A percentile compares a stretch with the other conserved stretches of the same genome.
phyloP scores from a whole-genome alignment of 2,888 invertebrate genomes.

The Pyrgus malvae region DNA sequence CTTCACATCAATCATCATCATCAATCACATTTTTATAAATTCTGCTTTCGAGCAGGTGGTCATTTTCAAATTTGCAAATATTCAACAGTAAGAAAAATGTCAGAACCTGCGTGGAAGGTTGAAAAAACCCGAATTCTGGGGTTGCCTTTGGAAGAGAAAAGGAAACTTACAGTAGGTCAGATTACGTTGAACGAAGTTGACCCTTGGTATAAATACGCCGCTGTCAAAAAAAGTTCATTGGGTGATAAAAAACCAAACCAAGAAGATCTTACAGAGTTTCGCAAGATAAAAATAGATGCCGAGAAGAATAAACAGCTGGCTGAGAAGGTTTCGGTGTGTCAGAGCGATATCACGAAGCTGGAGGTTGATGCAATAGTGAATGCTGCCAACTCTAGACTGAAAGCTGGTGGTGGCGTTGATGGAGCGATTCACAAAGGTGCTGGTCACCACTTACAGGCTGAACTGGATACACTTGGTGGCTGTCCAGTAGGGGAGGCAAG shows the following conservation, averaged over 20 bases:
- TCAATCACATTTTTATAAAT: too few species aligned
- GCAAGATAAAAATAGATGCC: conserved; percentile 54
- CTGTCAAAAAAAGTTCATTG: conserved; percentile 52
- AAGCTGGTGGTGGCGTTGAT: conserved; percentile 94
- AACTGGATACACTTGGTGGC: conserved; percentile 87
- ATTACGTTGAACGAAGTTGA: conserved; percentile 70
- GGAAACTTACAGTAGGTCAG: conserved; percentile 69
- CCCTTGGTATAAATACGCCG: conserved; percentile 80
- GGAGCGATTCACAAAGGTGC: conserved; percentile 94
- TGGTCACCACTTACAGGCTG: conserved; percentile 84
- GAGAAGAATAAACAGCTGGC: conserved; percentile 68
- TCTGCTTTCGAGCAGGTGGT: too few species aligned
- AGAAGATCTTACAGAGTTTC: conserved; percentile 60
- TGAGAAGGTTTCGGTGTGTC: conserved; percentile 85
- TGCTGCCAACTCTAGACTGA: conserved; percentile 89
- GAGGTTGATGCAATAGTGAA: conserved; percentile 95
- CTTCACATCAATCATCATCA: too few species aligned
- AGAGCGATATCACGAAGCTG: conserved; percentile 91
- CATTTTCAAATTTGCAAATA: too few species aligned
- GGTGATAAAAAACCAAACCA: conserved; percentile 56
- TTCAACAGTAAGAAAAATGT: conserved; percentile 68
- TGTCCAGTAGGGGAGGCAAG: conserved; percentile 93
- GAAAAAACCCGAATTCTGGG: conserved; percentile 78
- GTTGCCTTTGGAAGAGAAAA: conserved; percentile 78
- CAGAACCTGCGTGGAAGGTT: conserved; percentile 62